A percentile compares a stretch with the other conserved stretches of the same genome.
Evolutionary conservation across 1,140 invertebrate genomes (phyloP).

Genomic region (Neodiprion pinetum): DNA sequence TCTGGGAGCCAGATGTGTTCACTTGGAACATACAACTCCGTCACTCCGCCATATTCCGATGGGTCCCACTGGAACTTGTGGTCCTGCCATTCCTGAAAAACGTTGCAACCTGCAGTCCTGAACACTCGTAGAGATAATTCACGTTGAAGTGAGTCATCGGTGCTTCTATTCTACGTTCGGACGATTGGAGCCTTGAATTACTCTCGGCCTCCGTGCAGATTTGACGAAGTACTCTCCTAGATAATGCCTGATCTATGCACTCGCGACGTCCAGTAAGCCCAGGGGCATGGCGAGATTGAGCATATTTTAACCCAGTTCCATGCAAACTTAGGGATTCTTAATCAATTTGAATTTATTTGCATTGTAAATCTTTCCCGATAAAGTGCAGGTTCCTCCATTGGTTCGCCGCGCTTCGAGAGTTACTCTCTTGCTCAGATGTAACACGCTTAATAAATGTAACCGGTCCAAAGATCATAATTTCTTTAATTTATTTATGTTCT

Average conservation of each 20-base stretch:
- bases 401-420: too few relatives aligned
- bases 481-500: too few relatives aligned
- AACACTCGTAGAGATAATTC: too few relatives aligned
- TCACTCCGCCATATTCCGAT: conserved; percentile 92
- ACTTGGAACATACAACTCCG: conserved; percentile 89
- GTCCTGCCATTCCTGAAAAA: conserved; percentile 89
- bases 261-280: neutral
- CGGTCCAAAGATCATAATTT: too few relatives aligned
- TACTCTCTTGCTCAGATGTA: too few relatives aligned
- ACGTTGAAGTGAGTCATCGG: too few relatives aligned
- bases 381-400: too few relatives aligned
- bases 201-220: conserved; percentile 15
- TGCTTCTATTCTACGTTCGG: too few relatives aligned
- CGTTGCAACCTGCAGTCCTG: neutral
- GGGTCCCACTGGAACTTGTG: conserved; percentile 98
- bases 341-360: neutral
- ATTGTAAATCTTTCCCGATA: neutral
- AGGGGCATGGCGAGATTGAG: neutral
- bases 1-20: conserved; percentile 96
- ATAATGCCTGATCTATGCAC: neutral
- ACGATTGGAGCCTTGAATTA: neutral
- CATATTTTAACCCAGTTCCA: neutral
- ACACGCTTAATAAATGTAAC: too few relatives aligned
- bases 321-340: neutral
- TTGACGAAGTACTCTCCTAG: neutral